Conservation (phyloP, 2,888 invertebrate genomes). For the Chalcosyrphus nemorum region DNA sequence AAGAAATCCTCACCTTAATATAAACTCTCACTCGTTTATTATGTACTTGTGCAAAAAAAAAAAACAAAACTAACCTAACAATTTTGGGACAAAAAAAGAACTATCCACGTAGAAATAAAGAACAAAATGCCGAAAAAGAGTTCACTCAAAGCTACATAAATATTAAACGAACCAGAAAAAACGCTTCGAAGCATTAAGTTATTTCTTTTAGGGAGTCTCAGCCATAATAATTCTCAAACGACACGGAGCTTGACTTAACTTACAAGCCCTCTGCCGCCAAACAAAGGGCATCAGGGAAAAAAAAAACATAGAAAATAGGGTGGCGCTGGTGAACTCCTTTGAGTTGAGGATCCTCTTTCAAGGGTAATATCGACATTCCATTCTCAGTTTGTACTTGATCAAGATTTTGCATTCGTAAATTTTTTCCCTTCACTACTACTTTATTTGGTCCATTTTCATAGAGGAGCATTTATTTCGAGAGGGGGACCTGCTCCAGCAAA, state of each 20-base stretch:
- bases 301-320: not conserved
- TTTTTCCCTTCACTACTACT: not conserved
- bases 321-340: constrained; percentile 1
- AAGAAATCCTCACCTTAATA: too few relatives aligned
- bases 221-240: constrained; percentile 44
- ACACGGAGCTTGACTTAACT: constrained; percentile 39
- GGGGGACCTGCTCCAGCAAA: constrained; percentile 4
- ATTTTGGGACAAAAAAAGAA: not conserved
- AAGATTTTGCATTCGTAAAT: constrained; percentile 34
- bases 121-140: constrained; percentile 2
- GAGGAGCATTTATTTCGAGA: constrained; percentile 41
- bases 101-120: not conserved
- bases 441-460: constrained; percentile 34
- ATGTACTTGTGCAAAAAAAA: constrained; percentile 8
- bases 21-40: constrained; percentile 31
- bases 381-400: constrained; percentile 17
- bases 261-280: constrained; percentile 18
- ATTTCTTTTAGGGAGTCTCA: constrained; percentile 34
- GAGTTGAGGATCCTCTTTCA: constrained; percentile 37
- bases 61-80: too few relatives aligned
- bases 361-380: constrained; percentile 40
- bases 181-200: constrained; percentile 25
- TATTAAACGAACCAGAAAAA: constrained; percentile 52
- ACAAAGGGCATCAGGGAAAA: constrained; percentile 7
- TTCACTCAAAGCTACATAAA: constrained; percentile 35